A percentile compares a stretch with the other conserved stretches of the same genome.
These are phyloP conservation scores for Podarcis lilfordi DNA, from an alignment of 2,797 vertebrate species.

Conservation along the genomic window DNA sequence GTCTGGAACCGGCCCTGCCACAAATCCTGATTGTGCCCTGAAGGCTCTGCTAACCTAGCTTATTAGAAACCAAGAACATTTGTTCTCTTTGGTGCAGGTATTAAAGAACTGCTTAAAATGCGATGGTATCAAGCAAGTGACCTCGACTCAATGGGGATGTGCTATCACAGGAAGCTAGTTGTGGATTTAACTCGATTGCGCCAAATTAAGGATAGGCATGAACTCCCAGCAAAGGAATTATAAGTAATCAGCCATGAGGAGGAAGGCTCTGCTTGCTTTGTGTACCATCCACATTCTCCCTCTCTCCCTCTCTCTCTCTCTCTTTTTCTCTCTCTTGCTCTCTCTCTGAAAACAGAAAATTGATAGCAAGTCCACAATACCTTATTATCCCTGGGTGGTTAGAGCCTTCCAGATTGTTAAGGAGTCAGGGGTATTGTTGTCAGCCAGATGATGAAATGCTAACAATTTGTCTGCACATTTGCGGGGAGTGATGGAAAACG, in stretches of 20 bases:
- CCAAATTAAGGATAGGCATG: conserved; percentile 40
- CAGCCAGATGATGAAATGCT: conserved; percentile 45
- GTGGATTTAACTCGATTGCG: conserved; percentile 34
- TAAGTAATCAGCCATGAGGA: conserved; percentile 49
- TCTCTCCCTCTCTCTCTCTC: too few species aligned
- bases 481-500: conserved; percentile 44
- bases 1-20: not conserved
- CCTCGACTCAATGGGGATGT: conserved; percentile 41
- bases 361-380: conserved; percentile 56
- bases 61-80: not conserved
- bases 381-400: conserved; percentile 57
- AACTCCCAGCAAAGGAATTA: conserved; percentile 57
- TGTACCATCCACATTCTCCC: conserved; percentile 39
- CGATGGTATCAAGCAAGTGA: conserved; percentile 33
- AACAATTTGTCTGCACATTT: conserved; percentile 42
- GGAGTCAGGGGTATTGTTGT: conserved; percentile 47
- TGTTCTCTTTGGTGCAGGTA: not conserved
- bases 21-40: not conserved
- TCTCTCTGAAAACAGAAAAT: conserved; percentile 67
- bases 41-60: not conserved
- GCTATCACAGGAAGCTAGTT: conserved; percentile 49
- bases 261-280: conserved; percentile 25
- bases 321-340: too few species aligned
- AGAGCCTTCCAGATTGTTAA: conserved; percentile 69
- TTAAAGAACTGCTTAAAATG: conserved; percentile 18